Conservation (phyloP, 2,888 invertebrate species). For the Ectemnius cavifrons region DNA sequence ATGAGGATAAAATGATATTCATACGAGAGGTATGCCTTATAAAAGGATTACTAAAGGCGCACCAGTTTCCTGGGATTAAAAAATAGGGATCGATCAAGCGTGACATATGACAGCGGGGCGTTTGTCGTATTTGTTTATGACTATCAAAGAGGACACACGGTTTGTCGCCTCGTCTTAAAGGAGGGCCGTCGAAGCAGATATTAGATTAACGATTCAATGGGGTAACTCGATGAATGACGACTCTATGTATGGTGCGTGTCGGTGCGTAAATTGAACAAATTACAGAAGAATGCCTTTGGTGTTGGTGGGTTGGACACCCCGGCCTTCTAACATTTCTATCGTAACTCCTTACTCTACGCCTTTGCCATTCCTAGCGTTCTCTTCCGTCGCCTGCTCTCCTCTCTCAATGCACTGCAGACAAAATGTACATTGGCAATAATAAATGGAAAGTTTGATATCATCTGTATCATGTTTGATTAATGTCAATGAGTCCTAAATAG, state of each 20-base stretch:
- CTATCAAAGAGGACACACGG: constrained; percentile 18
- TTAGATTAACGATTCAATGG: constrained; percentile 74
- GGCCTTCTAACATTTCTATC: constrained; percentile 45
- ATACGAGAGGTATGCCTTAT: no score
- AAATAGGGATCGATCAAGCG: neutral
- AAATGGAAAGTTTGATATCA: neutral
- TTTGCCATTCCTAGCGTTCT: no score
- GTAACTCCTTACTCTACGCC: neutral
- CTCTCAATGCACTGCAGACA: no score
- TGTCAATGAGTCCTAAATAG: no score
- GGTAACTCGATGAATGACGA: constrained; percentile 71
- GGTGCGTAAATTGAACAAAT: constrained; percentile 76
- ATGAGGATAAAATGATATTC: no score
- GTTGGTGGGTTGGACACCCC: constrained; percentile 65
- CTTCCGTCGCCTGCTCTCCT: no score
- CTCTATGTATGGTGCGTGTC: constrained; percentile 68
- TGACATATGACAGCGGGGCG: constrained; percentile 4
- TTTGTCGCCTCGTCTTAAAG: constrained; percentile 37
- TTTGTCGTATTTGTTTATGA: constrained; percentile 43
- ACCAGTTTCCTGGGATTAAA: no score
- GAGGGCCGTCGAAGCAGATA: constrained; percentile 61
- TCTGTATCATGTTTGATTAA: no score
- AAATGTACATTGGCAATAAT: no score
- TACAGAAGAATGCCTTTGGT: constrained; percentile 74
- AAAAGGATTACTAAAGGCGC: no score